Evolutionary conservation across 2,113 vertebrate species (phyloP).

Genomic region (Oceanites oceanicus): DNA sequence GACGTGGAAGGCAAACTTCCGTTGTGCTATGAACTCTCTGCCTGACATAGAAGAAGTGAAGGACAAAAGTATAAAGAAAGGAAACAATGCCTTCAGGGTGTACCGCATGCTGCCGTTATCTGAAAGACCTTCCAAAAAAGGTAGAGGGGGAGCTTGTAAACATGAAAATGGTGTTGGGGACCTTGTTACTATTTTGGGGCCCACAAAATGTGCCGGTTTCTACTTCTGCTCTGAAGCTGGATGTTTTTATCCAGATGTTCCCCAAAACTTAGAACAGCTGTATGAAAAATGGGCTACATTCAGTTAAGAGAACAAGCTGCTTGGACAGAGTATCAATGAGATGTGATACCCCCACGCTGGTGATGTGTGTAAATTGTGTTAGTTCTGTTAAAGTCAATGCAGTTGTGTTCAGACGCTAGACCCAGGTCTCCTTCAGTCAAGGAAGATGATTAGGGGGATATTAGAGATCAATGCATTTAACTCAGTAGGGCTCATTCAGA

Average conservation of each 20-base stretch:
- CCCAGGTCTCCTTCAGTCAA: not conserved
- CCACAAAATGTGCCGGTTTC: not conserved
- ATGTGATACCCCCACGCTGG: not conserved
- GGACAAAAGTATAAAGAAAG: slow-evolving; percentile 94
- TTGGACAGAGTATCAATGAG: not conserved
- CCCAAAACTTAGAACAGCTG: not conserved
- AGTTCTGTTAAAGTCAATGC: not conserved
- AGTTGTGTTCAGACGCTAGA: not conserved
- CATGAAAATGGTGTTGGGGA: not conserved
- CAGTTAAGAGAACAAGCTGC: not conserved
- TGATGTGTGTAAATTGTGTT: not conserved
- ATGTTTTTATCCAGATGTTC: not conserved
- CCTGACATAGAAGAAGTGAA: slow-evolving; percentile 92
- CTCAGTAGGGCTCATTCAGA: not conserved
- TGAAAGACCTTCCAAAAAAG: slow-evolving; percentile 90
- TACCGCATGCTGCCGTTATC: slow-evolving; percentile 92
- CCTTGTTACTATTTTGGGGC: not conserved
- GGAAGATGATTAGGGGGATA: not conserved
- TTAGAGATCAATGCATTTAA: not conserved
- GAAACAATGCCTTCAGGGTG: slow-evolving; percentile 96
- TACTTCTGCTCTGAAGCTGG: not conserved
- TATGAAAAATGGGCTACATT: not conserved
- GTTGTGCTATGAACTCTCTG: slow-evolving; percentile 90
- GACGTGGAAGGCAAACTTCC: slow-evolving; percentile 91
- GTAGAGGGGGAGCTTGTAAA: slow-evolving; percentile 58